Base-by-base conservation (phyloP, 2,888 invertebrate species). In the Drosophila fulvimacula region DNA sequence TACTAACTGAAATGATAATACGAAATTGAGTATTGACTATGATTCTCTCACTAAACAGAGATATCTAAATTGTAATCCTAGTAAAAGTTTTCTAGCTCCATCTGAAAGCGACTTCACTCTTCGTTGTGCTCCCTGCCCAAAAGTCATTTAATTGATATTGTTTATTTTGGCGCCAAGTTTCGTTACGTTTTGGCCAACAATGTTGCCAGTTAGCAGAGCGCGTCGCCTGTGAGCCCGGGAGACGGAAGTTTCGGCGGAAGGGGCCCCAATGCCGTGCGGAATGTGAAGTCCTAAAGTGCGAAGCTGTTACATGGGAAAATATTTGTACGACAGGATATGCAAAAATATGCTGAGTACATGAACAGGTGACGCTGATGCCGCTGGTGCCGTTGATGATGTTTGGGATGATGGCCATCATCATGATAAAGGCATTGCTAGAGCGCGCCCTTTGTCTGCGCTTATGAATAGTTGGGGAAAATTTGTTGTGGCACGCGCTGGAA, bases 321-420 rank as follows among this genome's bases (percentile, higher is more conserved):
- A 89, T 83, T 83, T 83, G 89, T 83, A 75, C 72, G 52, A 75
- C 88, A 81, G 86, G 76, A 85, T 73, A 79, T 82, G 83, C 72
- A 69, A 82, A 79, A 88, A 82, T 85, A 79, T 88, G 77, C 57
- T 66, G 27, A 19, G 34, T 58, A 55, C 60, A 63, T 46, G 73
- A 46, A 52, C 58, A 81, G 62, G 56, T 57, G 49, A 41, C 34
- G 53, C 39, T 49, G 64, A 76, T 56, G 48, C 4, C 34, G 42
- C 19, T 53, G 63, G 19, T 41, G 46, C 2, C 10, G 41, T 5
- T 24, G 13, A 34, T 32, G 39, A 70, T 64, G 73, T 72, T 63
- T 52, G 57, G 69, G n/a, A 36, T 38, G 52, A 24, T 36, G 52
- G 11, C 3, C 24, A 52, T 32, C 19, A 9, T 38, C 11, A 52